Evolutionary conservation across 2,797 vertebrate genomes (phyloP), one percentile per base, ranked within the genome.

Genomic region (Tokudaia muenninki): DNA sequence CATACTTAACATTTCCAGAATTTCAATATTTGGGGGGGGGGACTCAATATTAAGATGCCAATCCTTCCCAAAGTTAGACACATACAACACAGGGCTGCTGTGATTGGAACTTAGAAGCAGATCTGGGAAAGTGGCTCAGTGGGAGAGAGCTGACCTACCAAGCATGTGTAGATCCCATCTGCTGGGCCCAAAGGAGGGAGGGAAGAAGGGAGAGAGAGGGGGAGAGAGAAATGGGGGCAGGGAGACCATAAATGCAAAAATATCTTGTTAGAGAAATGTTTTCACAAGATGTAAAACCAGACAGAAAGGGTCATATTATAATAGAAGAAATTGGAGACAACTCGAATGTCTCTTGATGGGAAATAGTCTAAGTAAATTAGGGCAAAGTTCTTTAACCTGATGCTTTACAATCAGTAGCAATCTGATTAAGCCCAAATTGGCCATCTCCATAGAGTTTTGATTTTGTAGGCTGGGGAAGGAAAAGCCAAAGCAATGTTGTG

Each of bases 21-120:
- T 88, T 82, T 87, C 78, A 79, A 1, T 57, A 87, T 72, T 63
- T 82, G 87, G 67, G 34, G 90, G 63, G 63, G 41, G 82, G 90
- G 82, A 59, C 31, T 50, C 24, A 47, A n/a, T 29, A 59, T 88
- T 87, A 82, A 78, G 90, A 86, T 34, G 65, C 91, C 52, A 63
- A 9, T 82, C 82, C 87, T 59, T 78, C 55, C 90, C 67, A 77
- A 84, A 92, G 70, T 75, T 63, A 86, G 94, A 67, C 59, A 13
- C 6, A 55, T 22, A 55, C 72, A 57, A 4, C 2, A 26, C 50
- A 13, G 17, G 22, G 65, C 57, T 22, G 3, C 0, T 41, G 90
- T 59, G 90, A 65, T 3, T 50, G 52, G 59, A 37, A 74, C 70
- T 67, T 44, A 55, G 83, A 52, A 47, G 41, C 65, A 44, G 63